Base-by-base conservation (phyloP, 2,888 invertebrate genomes). In the Dioctria rufipes region DNA sequence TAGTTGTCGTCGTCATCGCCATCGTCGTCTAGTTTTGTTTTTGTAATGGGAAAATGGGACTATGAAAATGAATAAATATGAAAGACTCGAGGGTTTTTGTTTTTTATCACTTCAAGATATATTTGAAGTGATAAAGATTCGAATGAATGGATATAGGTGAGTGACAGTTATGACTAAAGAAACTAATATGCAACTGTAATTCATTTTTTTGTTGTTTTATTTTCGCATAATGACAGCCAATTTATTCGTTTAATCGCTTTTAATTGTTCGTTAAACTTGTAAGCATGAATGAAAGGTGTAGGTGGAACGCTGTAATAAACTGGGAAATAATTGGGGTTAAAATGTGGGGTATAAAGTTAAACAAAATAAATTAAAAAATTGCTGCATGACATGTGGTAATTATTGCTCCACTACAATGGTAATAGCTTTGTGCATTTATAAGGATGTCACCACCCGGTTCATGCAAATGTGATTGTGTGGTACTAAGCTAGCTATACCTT, bases 21-120 rank as follows among this genome's bases (percentile, higher is more conserved):
- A 54, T n/a, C 46, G 67, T 66, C 66, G n/a, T 67, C 67, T 49
- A 69, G 49, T 69, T 69, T 69, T 69, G 51, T 69, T 69, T 67
- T 69, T 39, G 43, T 9, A 5, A 9, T 51, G 37, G 25, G 11
- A 54, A 54, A n/a, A 39, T 11, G 37, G 39, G 25, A 2, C 25
- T 25, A 25, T 25, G 25, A 37, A 49, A 69, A 69, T 49, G 43
- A 25, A 39, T 69, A 69, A 69, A 69, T 5, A 25, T 42, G 61
- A 61, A 49, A n/a, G n/a, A 54, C 1, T 25, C 25, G 0, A 25
- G 11, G 2, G 4, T 54, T n/a, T n/a, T 54, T 11, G 6, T 39
- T 13, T 37, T 2, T 51, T 37, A 11, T 61, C 25, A 8, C 51
- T 25, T 51, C 37, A 65, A 39, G 65, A 42, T 65, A 65, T 65